Percentiles rank a stretch among this genome's conserved stretches.
Conservation (phyloP, 1,140 invertebrate genomes). For the Nomia melanderi region DNA sequence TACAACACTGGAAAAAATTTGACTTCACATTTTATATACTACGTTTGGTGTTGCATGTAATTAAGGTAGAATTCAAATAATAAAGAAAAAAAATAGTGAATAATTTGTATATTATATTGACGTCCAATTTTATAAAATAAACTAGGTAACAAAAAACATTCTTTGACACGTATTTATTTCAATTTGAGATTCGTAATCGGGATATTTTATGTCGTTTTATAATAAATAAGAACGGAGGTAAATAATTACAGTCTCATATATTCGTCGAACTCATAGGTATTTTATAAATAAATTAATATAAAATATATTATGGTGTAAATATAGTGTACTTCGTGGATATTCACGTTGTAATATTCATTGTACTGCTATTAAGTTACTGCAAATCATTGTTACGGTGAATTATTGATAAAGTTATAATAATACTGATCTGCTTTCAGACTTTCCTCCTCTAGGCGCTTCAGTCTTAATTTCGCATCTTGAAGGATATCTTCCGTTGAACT, state of each 20-base stretch:
- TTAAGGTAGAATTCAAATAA: constrained; percentile 77
- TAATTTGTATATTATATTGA: constrained; percentile 78
- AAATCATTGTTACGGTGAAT: constrained; percentile 55
- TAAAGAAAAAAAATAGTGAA: constrained; percentile 75
- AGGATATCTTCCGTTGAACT: constrained; percentile 79
- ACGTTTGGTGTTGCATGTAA: constrained; percentile 81
- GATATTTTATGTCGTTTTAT: constrained; percentile 33
- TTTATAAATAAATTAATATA: not conserved
- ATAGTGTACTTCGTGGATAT: not conserved
- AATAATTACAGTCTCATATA: not conserved
- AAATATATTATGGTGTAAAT: not conserved
- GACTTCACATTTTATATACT: constrained; percentile 80
- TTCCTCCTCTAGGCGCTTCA: constrained; percentile 76
- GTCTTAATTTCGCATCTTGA: constrained; percentile 76
- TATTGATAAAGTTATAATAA: constrained; percentile 74
- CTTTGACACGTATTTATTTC: constrained; percentile 48
- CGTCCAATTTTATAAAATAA: constrained; percentile 78
- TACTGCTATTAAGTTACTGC: constrained; percentile 11
- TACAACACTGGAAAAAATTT: constrained; percentile 69
- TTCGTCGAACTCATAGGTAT: too few relatives aligned
- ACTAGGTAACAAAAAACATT: constrained; percentile 48
- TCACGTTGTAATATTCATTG: not conserved
- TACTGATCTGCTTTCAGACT: constrained; percentile 75
- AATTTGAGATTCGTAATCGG: constrained; percentile 41
- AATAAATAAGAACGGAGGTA: constrained; percentile 31